Conservation (phyloP, 2,888 invertebrate species). For the Pachydiplax longipennis region DNA sequence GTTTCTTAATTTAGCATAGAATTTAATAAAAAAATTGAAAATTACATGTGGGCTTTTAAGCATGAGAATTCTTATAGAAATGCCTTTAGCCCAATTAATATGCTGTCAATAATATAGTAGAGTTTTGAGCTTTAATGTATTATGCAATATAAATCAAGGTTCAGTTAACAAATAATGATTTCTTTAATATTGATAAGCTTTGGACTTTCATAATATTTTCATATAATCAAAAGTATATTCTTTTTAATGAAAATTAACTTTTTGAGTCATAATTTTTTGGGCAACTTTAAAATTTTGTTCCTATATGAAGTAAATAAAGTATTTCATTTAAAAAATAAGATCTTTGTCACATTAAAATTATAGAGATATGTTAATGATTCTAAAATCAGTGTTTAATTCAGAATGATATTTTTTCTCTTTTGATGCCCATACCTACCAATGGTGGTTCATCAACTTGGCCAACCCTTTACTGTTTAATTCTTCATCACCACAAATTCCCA, state of each 20-base stretch:
- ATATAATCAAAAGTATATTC: too few species aligned
- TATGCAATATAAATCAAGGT: not conserved
- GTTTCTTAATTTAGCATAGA: conserved; percentile 31
- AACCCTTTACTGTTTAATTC: not conserved
- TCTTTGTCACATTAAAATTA: too few species aligned
- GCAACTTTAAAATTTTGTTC: too few species aligned
- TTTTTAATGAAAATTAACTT: too few species aligned
- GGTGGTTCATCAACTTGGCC: not conserved
- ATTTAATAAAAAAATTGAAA: not conserved
- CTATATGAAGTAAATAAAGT: too few species aligned
- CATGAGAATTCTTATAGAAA: conserved; percentile 13
- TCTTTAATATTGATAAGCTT: too few species aligned
- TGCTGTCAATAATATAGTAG: conserved; percentile 16
- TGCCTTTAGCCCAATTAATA: conserved; percentile 14
- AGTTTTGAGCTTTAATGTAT: conserved; percentile 13
- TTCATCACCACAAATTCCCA: not conserved
- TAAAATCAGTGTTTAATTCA: not conserved
- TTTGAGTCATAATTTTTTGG: too few species aligned
- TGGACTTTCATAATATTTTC: too few species aligned
- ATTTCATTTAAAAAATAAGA: too few species aligned
- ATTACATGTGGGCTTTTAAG: conserved; percentile 21
- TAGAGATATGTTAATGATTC: not conserved
- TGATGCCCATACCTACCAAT: not conserved
- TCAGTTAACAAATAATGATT: not conserved
- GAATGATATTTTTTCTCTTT: not conserved